phyloP scores from a whole-genome alignment of 2,888 invertebrate species.

The Diarsia dahlii region DNA sequence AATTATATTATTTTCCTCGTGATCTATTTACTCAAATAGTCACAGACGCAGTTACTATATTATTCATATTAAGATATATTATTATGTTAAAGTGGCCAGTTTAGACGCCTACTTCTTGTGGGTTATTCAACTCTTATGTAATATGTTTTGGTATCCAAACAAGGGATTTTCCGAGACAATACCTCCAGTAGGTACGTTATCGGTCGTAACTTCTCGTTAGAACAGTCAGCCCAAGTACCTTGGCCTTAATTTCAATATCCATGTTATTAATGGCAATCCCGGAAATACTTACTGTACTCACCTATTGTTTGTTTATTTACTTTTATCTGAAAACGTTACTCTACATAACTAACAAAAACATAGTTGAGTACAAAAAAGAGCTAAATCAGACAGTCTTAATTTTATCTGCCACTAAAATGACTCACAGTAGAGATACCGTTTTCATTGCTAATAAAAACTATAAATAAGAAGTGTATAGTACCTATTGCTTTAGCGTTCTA shows the following conservation, averaged over 20 bases:
- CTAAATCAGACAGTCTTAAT: conserved; percentile 6
- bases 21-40: too few species aligned
- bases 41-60: too few species aligned
- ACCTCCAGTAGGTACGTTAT: neutral
- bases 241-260: neutral
- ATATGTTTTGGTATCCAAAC: neutral
- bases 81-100: too few species aligned
- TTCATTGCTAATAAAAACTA: conserved; percentile 23
- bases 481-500: conserved; percentile 4
- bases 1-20: too few species aligned
- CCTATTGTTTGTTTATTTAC: neutral
- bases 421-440: conserved; percentile 16
- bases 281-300: neutral
- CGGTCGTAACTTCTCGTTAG: neutral
- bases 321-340: neutral
- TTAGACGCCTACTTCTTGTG: neutral
- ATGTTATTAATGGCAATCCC: neutral
- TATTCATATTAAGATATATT: too few species aligned
- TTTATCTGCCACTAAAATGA: conserved; percentile 1
- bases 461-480: conserved; percentile 25
- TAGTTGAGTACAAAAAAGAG: neutral
- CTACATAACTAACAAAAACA: neutral
- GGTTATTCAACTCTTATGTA: neutral
- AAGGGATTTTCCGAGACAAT: neutral
- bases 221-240: neutral